Evolutionary conservation across 2,113 vertebrate genomes (phyloP).

Genomic region (Tragelaphus scriptus): DNA sequence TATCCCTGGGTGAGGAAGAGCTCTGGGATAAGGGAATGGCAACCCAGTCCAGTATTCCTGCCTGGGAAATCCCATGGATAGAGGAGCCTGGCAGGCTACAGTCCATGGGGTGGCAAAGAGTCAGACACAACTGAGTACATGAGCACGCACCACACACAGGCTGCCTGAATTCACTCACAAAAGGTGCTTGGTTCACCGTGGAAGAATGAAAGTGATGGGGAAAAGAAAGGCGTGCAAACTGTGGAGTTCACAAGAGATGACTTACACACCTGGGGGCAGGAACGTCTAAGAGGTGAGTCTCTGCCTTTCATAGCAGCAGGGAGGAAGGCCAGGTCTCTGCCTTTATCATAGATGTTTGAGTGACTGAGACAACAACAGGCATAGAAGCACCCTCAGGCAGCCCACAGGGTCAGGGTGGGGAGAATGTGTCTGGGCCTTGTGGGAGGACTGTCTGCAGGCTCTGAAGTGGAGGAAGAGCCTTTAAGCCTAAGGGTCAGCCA

Average conservation of each 20-base stretch:
- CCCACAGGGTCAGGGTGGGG: rapidly evolving
- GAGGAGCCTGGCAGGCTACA: neutral
- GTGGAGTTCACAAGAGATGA: neutral
- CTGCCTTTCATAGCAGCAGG: rapidly evolving
- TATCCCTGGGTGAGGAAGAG: neutral
- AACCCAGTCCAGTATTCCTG: neutral
- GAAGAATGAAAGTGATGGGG: neutral
- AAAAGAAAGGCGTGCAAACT: rapidly evolving
- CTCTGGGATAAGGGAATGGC: neutral
- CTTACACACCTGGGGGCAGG: rapidly evolving
- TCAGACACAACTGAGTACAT: neutral
- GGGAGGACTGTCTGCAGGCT: neutral
- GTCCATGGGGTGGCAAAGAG: neutral
- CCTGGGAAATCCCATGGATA: neutral
- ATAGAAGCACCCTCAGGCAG: neutral
- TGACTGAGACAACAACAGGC: neutral
- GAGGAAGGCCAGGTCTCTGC: too few relatives aligned
- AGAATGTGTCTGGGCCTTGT: rapidly evolving
- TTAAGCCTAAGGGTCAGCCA: neutral
- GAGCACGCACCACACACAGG: neutral
- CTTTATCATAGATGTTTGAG: too few relatives aligned
- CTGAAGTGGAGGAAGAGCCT: neutral
- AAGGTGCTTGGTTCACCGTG: neutral
- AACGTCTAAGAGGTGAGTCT: neutral
- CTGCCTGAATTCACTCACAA: neutral